Base-by-base conservation (phyloP, 2,888 invertebrate genomes). In the Timema podura region DNA sequence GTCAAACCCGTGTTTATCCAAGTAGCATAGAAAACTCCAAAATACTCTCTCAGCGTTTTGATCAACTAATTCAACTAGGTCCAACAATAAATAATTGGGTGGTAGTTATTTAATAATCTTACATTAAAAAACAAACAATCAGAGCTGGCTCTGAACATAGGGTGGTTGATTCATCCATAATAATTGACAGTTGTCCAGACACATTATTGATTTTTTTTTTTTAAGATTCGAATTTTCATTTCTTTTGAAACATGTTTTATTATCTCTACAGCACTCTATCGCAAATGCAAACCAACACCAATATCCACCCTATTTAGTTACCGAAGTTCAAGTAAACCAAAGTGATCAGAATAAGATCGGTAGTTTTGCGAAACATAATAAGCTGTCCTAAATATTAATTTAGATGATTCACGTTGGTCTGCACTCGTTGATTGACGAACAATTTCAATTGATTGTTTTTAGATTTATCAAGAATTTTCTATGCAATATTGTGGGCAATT, bases 231-330 rank as follows among this genome's bases (percentile, higher is more conserved):
- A 16, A 8, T 30, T n/a, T 57, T 57, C 1, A n/a, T 57, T 57
- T n/a, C n/a, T n/a, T 57, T 57, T 57, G 57, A 57, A 57, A 57
- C 9, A 57, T 57, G 57, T n/a, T n/a, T 30, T 13, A 57, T 13
- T 16, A 57, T 57, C 30, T 2, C 13, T 16, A 57, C 15, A 57
- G 9, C 57, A 57, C 57, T 57, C 0, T n/a, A 30, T 7, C 9
- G 57, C 15, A 6, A n/a, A 57, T n/a, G 15, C 30, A 57, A n/a
- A 57, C 57, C 0, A n/a, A 57, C 9, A 57, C 57, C 57, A 57
- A 57, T 9, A 57, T 57, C 15, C 5, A 57, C 15, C 57, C 57
- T 9, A 57, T 57, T 57, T 57, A 57, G 13, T 30, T 57, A 16
- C 15, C n/a, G 57, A 57, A 57, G 15, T 5, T 57, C 57, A 57